phyloP scores from a whole-genome alignment of 2,113 vertebrate genomes.

The Spea multiplicata region DNA sequence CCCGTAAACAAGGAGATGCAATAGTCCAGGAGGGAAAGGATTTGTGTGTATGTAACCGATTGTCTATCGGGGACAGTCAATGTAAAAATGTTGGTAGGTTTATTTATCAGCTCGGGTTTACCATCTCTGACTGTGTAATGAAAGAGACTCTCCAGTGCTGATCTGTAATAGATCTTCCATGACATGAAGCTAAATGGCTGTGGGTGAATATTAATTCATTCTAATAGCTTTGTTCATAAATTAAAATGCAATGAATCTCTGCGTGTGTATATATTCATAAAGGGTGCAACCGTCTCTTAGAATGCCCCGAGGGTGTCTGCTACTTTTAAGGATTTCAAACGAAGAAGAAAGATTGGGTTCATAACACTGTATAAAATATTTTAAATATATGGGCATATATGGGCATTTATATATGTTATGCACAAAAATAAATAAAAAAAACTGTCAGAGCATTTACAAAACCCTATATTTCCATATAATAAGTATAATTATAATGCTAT shows the following conservation, averaged over 20 bases:
- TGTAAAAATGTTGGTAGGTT: no score
- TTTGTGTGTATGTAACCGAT: no score
- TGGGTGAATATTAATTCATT: constrained; percentile 39
- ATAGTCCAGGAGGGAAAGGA: no score
- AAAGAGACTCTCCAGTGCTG: not conserved
- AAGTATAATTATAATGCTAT: no score
- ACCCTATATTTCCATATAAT: no score
- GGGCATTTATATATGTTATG: no score
- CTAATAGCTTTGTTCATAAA: constrained; percentile 45
- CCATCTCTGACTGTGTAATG: not conserved
- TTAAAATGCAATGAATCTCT: constrained; percentile 41
- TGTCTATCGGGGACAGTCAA: no score
- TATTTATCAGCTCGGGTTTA: not conserved
- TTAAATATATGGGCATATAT: no score
- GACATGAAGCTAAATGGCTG: constrained; percentile 37
- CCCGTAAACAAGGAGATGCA: no score
- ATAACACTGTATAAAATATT: not conserved
- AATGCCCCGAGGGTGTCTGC: constrained; percentile 30
- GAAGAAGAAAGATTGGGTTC: constrained; percentile 7
- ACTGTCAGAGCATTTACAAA: no score
- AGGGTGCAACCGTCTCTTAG: constrained; percentile 16
- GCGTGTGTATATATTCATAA: constrained; percentile 39
- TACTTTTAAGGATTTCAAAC: constrained; percentile 18
- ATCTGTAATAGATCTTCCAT: constrained; percentile 2
- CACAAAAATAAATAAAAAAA: no score